A percentile compares a stretch with the other conserved stretches of the same genome.
Evolutionary conservation across 2,797 vertebrate genomes (phyloP).

Genomic region (Enteromius argenteus): DNA sequence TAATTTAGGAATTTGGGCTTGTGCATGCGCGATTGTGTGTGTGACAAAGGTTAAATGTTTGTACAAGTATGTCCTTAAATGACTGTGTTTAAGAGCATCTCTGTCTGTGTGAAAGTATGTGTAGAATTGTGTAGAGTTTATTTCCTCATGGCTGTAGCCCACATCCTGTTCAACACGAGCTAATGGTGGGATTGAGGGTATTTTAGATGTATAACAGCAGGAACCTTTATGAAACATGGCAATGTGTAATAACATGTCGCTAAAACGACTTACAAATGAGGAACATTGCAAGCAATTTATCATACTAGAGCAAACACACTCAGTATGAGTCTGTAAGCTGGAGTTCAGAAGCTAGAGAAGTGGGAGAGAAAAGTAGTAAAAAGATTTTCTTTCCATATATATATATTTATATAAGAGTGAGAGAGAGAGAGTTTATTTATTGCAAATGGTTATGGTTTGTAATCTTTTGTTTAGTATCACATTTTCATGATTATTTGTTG

Average conservation of each 20-base stretch:
- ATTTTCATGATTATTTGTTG: neutral
- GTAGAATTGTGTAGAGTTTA: neutral
- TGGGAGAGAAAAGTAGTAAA: neutral
- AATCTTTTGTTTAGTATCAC: neutral
- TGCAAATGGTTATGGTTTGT: neutral
- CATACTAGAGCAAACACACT: neutral
- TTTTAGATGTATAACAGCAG: neutral
- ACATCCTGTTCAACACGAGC: neutral
- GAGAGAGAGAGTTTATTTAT: neutral
- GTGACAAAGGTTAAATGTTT: slow-evolving; percentile 28
- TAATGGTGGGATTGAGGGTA: neutral
- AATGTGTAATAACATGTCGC: slow-evolving; percentile 3
- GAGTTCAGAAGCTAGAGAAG: neutral
- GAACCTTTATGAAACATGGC: slow-evolving; percentile 3
- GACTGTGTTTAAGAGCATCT: slow-evolving; percentile 1
- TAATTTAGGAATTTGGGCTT: slow-evolving; percentile 39
- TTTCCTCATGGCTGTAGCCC: neutral
- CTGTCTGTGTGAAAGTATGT: slow-evolving; percentile 1
- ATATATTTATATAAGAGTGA: too few relatives aligned
- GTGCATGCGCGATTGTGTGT: slow-evolving; percentile 14
- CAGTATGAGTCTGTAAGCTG: neutral
- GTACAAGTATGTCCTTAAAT: slow-evolving; percentile 24
- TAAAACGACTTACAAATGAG: neutral
- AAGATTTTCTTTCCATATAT: neutral
- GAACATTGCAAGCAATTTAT: slow-evolving; percentile 1